A percentile compares a stretch with the other conserved stretches of the same genome.
These are phyloP conservation scores for Neria commutata DNA, from an alignment of 2,888 invertebrate species.

Conservation along the genomic window DNA sequence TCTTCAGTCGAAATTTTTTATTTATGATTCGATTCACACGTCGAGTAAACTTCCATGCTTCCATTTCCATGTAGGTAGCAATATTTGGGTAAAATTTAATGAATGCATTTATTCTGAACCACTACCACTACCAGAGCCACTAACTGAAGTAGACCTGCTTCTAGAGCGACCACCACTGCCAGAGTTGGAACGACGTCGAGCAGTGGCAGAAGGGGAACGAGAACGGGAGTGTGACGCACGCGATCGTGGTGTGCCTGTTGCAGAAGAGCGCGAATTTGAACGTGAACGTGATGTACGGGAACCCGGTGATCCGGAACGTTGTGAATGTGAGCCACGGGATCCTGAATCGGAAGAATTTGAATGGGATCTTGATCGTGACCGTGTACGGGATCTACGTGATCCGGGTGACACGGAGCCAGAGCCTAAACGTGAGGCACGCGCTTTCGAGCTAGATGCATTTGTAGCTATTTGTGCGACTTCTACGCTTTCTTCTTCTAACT, in stretches of 20 bases:
- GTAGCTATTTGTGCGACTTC: constrained; percentile 45
- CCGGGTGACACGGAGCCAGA: constrained; percentile 34
- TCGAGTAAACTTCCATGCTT: too few relatives aligned
- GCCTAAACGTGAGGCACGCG: constrained; percentile 24
- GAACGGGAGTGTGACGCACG: constrained; percentile 41
- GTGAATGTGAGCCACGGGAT: constrained; percentile 50
- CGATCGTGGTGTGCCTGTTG: constrained; percentile 32
- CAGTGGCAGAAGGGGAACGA: constrained; percentile 55
- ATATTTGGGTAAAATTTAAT: too few relatives aligned
- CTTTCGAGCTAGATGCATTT: constrained; percentile 37
- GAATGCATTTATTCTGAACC: too few relatives aligned
- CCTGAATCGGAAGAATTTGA: constrained; percentile 33
- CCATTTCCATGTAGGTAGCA: too few relatives aligned
- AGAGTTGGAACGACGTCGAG: constrained; percentile 54
- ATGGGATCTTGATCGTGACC: constrained; percentile 28
- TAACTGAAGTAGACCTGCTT: constrained; percentile 49
- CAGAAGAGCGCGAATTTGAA: constrained; percentile 8
- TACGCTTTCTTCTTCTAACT: constrained; percentile 25
- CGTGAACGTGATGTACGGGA: neutral
- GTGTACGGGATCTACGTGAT: constrained; percentile 15
- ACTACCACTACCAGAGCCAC: constrained; percentile 53
- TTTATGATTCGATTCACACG: too few relatives aligned
- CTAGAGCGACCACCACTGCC: constrained; percentile 48
- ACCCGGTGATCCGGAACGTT: neutral
- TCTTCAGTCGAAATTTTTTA: too few relatives aligned